phyloP scores from a whole-genome alignment of 2,888 invertebrate genomes.

The Orthosia gracilis region DNA sequence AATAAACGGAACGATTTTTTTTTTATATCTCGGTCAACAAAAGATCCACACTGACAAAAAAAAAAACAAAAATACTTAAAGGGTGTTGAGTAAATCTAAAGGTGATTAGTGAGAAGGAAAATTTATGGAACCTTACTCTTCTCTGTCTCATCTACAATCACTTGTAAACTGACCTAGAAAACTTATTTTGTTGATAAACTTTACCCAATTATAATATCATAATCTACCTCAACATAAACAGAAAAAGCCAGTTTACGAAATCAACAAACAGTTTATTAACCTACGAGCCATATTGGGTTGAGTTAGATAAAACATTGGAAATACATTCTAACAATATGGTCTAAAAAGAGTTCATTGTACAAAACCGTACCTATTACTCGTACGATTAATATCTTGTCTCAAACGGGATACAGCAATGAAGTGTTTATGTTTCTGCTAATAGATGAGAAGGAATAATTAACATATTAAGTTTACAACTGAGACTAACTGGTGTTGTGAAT shows the following conservation, averaged over 20 bases:
- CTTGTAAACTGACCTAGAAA: background rate
- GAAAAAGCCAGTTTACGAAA: conserved; percentile 1
- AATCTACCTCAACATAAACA: conserved; percentile 40
- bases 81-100: too few species aligned
- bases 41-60: too few species aligned
- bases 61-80: too few species aligned
- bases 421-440: conserved; percentile 46
- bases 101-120: background rate
- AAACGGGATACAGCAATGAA: conserved; percentile 64
- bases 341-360: conserved; percentile 66
- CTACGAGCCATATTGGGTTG: conserved; percentile 28
- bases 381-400: conserved; percentile 62
- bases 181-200: background rate
- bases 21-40: too few species aligned
- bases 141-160: background rate
- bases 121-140: background rate
- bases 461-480: conserved; percentile 22
- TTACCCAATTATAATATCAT: background rate
- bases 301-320: conserved; percentile 53
- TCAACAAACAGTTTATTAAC: conserved; percentile 44
- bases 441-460: conserved; percentile 52
- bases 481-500: conserved; percentile 8
- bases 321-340: conserved; percentile 30
- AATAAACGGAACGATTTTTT: too few species aligned
- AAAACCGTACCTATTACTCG: conserved; percentile 55